phyloP scores from a whole-genome alignment of 64 coral and sea anemone species.

The Porites australiensis region DNA sequence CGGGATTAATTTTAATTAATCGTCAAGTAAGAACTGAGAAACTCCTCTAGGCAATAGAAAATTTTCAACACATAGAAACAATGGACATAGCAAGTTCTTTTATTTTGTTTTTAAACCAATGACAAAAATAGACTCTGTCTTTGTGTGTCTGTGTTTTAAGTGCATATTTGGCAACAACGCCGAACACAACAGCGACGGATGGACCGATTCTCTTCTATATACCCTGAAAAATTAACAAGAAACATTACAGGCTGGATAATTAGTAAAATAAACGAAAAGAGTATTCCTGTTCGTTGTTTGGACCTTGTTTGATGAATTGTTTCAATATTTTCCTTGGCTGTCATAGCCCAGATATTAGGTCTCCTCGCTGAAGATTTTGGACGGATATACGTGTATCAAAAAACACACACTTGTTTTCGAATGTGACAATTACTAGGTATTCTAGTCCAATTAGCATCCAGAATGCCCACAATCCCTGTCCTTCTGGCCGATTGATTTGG shows the following conservation, averaged over 20 bases:
- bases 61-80: neutral
- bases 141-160: neutral
- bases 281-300: conserved; percentile 1
- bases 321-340: conserved; percentile 41
- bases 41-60: neutral
- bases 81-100: neutral
- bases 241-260: conserved; percentile 42
- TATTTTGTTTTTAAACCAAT: neutral
- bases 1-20: conserved; percentile 28
- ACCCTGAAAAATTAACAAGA: conserved; percentile 59
- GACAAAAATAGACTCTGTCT: neutral
- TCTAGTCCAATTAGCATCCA: conserved; percentile 87
- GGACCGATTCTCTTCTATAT: conserved; percentile 7
- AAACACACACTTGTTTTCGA: conserved; percentile 79
- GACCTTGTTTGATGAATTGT: conserved; percentile 46
- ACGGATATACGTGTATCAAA: conserved; percentile 43
- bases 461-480: conserved; percentile 58
- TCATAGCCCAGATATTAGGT: conserved; percentile 49
- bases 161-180: neutral
- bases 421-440: conserved; percentile 78
- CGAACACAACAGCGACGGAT: neutral
- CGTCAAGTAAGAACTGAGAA: neutral
- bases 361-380: conserved; percentile 47
- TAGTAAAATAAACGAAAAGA: conserved; percentile 27
- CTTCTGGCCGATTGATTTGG: conserved; percentile 57